Evolutionary conservation across 2,888 invertebrate genomes (phyloP), one percentile per base, ranked within the genome.

Genomic region (Dynastes tityus): DNA sequence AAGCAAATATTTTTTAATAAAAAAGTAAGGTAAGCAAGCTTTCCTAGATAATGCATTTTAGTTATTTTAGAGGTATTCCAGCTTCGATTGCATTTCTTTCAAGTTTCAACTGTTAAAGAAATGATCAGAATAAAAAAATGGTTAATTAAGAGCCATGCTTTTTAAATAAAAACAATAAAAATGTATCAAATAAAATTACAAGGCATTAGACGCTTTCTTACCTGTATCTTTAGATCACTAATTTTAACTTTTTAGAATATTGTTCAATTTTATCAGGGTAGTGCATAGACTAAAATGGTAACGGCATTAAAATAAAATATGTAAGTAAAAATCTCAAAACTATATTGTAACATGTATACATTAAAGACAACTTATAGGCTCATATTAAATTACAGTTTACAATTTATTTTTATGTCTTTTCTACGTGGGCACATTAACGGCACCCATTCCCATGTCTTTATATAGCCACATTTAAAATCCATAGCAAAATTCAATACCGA

Each of bases 401-500:
- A 55, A 16, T n/a, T 55, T 16, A 55, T n/a, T 22, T n/a, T 6
- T 22, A 16, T n/a, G 22, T 55, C 16, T 22, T 55, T 55, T 55
- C 22, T 55, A n/a, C 3, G 16, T 55, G 8, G 22, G 22, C 3
- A 16, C 2, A 22, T 16, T 22, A 22, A 22, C 55, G 55, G 55
- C 55, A 22, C 16, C n/a, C 55, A 55, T 22, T 55, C 22, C 55
- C 55, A 22, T 55, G 8, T 55, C 6, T 16, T 4, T 16, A 3
- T 55, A 8, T 45, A 45, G 45, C 45, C 45, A 45, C 8, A 11
- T 45, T 9, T 45, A 45, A 45, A 45, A 45, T 55, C 22, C 55
- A 22, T 40, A 65, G 40, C 40, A 6, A 16, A 32, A 40, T 65
- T 65, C 65, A 65, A 65, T 40, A 40, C 32, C 11, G 65, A n/a